These are phyloP conservation scores for Danio tinwini DNA, from an alignment of 2,797 vertebrate genomes.

Conservation along the genomic window DNA sequence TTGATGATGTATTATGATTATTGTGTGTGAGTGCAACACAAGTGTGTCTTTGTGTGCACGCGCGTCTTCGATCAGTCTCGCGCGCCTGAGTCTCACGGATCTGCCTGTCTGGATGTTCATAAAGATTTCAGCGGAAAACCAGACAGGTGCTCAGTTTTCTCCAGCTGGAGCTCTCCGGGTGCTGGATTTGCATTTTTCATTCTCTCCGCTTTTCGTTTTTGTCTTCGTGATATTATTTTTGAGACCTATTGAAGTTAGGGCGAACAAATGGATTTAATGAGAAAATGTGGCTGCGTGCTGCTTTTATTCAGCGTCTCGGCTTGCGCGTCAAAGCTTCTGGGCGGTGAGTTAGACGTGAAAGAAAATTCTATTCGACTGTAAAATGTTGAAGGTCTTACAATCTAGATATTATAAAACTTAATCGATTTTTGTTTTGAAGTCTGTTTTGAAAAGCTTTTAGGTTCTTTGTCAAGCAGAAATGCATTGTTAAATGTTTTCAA, in stretches of 20 bases:
- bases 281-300: conserved; percentile 43
- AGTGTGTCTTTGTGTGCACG: background rate
- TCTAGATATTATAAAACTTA: background rate
- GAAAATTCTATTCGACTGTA: background rate
- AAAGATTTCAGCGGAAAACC: background rate
- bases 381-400: too few species aligned
- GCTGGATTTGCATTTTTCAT: background rate
- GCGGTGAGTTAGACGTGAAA: conserved; percentile 55
- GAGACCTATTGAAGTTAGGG: conserved; percentile 20
- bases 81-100: conserved; percentile 20
- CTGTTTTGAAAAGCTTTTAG: background rate
- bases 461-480: background rate
- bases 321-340: conserved; percentile 58
- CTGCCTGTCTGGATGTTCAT: background rate
- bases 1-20: conserved; percentile 24
- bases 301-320: conserved; percentile 53
- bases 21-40: too few species aligned
- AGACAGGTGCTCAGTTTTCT: background rate
- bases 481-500: background rate
- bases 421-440: background rate
- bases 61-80: background rate
- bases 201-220: background rate
- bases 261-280: conserved; percentile 59
- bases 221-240: background rate
- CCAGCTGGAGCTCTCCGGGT: background rate